phyloP scores from a whole-genome alignment of 2,888 invertebrate genomes.

The Dynastes tityus region DNA sequence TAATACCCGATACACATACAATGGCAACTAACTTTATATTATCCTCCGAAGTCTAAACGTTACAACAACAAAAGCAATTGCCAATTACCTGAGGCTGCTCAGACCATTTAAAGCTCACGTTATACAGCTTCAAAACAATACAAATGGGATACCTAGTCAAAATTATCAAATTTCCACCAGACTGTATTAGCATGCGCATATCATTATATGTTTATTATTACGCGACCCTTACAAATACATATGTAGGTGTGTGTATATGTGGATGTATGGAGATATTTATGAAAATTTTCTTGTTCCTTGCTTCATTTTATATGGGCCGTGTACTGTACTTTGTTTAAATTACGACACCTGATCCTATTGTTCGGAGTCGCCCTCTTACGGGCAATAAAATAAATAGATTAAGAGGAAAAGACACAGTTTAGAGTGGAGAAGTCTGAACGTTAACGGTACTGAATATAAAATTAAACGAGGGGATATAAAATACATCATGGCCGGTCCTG shows the following conservation, averaged over 20 bases:
- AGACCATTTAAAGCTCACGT: too few relatives aligned
- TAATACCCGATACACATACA: too few relatives aligned
- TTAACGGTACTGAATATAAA: constrained; percentile 47
- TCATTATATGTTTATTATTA: background rate
- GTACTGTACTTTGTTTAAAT: constrained; percentile 2
- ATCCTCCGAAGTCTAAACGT: too few relatives aligned
- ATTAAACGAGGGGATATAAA: constrained; percentile 55
- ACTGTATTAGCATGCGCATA: background rate
- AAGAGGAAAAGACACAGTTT: constrained; percentile 23
- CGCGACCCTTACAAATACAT: background rate
- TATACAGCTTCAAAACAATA: too few relatives aligned
- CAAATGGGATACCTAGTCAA: background rate
- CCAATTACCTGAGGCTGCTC: too few relatives aligned
- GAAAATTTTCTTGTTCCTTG: constrained; percentile 5
- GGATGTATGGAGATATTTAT: background rate
- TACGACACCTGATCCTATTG: constrained; percentile 18
- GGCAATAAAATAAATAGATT: constrained; percentile 36
- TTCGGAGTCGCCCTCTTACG: constrained; percentile 3
- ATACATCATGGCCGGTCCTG: constrained; percentile 55
- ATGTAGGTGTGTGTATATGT: too few relatives aligned
- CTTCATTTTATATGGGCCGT: background rate
- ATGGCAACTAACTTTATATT: too few relatives aligned
- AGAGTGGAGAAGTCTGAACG: background rate
- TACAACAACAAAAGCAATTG: too few relatives aligned
- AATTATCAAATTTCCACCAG: constrained; percentile 10